phyloP scores from a whole-genome alignment of 2,797 vertebrate species.

The Danionella dracula region DNA sequence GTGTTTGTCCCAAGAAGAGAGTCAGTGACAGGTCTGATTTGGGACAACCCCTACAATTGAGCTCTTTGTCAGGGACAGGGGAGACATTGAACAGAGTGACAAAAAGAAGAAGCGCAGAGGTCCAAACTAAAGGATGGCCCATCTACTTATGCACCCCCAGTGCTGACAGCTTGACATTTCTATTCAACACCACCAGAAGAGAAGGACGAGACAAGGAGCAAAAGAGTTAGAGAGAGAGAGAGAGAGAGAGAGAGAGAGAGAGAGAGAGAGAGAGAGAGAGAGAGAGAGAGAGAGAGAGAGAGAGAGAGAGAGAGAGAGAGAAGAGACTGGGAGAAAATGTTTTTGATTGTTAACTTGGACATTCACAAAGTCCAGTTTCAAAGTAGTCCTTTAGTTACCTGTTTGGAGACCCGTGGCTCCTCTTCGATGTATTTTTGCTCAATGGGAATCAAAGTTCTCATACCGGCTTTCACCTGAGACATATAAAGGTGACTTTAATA shows the following conservation, averaged over 20 bases:
- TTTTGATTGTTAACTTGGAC: background rate
- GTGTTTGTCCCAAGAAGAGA: constrained; percentile 41
- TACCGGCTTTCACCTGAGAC: constrained; percentile 88
- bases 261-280: constrained; percentile 50
- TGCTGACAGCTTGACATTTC: constrained; percentile 81
- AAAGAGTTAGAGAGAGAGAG: constrained; percentile 50
- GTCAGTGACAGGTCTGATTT: constrained; percentile 74
- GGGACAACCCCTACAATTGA: constrained; percentile 73
- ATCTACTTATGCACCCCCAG: constrained; percentile 75
- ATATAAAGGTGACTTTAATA: background rate
- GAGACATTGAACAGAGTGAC: constrained; percentile 74
- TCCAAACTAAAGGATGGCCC: constrained; percentile 73
- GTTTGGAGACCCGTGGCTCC: constrained; percentile 94
- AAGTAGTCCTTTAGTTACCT: constrained; percentile 87
- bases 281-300: constrained; percentile 50
- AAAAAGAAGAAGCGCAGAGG: constrained; percentile 74
- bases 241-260: constrained; percentile 50
- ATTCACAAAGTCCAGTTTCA: too few relatives aligned
- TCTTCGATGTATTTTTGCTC: constrained; percentile 98
- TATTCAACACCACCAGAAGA: constrained; percentile 67
- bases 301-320: constrained; percentile 50
- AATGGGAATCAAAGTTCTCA: constrained; percentile 89
- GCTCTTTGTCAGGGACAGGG: constrained; percentile 66
- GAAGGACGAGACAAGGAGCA: constrained; percentile 55
- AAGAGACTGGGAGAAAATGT: constrained; percentile 17